phyloP scores from a whole-genome alignment of 2,888 invertebrate genomes.

The Empis livida region DNA sequence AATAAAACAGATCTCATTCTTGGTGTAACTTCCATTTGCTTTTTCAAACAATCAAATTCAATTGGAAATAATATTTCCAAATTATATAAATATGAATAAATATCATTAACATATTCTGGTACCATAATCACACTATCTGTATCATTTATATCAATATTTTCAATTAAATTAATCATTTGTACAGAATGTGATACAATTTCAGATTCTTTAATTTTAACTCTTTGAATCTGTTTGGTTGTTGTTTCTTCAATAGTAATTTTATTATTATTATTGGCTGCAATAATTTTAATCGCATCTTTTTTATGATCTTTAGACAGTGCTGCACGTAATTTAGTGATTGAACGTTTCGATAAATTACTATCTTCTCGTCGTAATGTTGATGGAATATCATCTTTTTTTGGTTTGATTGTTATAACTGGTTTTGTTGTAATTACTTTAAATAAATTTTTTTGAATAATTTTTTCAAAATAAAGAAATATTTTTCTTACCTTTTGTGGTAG shows the following conservation, averaged over 20 bases:
- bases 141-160: conserved; percentile 66
- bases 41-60: conserved; percentile 48
- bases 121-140: conserved; percentile 63
- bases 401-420: conserved; percentile 7
- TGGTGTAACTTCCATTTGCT: conserved; percentile 42
- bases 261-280: conserved; percentile 11
- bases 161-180: conserved; percentile 25
- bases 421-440: neutral
- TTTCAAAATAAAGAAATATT: neutral
- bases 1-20: conserved; percentile 82
- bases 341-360: conserved; percentile 28
- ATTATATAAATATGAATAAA: conserved; percentile 66
- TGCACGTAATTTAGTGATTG: conserved; percentile 27
- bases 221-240: neutral
- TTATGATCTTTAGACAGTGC: conserved; percentile 17
- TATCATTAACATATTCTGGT: conserved; percentile 77
- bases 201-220: neutral
- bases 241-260: neutral
- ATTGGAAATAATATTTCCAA: conserved; percentile 61
- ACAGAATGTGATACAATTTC: neutral
- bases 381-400: conserved; percentile 3
- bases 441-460: neutral
- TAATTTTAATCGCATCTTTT: neutral
- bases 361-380: conserved; percentile 27
- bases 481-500: neutral